Percentiles rank a stretch among this genome's conserved stretches.
Evolutionary conservation across 2,888 invertebrate species (phyloP).

Genomic region (Acronicta alni): DNA sequence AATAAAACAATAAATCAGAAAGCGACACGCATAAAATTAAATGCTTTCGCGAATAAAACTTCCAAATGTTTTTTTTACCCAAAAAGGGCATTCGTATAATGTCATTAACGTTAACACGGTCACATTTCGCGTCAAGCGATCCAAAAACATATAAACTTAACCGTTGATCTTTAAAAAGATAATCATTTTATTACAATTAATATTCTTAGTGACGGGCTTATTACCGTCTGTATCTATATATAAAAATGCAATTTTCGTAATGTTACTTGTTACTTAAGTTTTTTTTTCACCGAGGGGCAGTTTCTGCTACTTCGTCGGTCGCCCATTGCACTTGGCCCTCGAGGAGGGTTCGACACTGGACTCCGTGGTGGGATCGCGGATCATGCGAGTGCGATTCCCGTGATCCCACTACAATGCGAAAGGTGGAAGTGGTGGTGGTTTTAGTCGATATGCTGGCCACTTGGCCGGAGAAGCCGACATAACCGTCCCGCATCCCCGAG

Average conservation of each 20-base stretch:
- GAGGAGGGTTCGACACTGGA: no score
- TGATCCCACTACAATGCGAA: no score
- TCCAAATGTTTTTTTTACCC: slow-evolving; percentile 2
- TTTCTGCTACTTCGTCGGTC: no score
- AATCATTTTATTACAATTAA: slow-evolving; percentile 47
- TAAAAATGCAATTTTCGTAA: slow-evolving; percentile 31
- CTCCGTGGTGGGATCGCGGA: no score
- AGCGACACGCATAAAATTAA: background rate
- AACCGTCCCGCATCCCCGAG: no score
- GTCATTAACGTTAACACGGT: slow-evolving; percentile 30
- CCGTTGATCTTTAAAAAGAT: slow-evolving; percentile 36
- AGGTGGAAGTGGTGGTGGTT: no score
- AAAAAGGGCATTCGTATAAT: slow-evolving; percentile 34
- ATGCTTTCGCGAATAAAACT: slow-evolving; percentile 5
- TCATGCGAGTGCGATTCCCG: no score
- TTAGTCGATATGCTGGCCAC: no score
- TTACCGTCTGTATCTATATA: slow-evolving; percentile 33
- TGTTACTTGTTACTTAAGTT: slow-evolving; percentile 13
- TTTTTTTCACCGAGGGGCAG: background rate
- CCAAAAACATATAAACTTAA: slow-evolving; percentile 22
- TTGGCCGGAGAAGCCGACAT: no score
- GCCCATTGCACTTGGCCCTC: no score
- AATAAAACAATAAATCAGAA: no score
- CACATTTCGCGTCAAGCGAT: slow-evolving; percentile 30
- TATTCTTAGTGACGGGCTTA: slow-evolving; percentile 37